Conservation (phyloP, 2,888 invertebrate species). For the Lordiphosa fenestrarum region DNA sequence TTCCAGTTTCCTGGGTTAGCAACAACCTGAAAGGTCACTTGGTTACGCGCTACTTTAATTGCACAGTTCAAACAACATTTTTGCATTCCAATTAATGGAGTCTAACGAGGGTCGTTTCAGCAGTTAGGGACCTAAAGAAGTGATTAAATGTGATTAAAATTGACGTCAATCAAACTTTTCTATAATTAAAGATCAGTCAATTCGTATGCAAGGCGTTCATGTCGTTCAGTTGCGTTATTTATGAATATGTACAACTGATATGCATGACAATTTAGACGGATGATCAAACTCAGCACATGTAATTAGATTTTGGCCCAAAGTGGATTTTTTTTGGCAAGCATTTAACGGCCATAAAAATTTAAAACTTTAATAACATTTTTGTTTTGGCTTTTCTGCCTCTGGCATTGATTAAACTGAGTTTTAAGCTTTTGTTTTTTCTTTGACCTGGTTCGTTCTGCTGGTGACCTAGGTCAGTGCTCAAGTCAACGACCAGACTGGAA, state of each 20-base stretch:
- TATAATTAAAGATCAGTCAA: constrained; percentile 15
- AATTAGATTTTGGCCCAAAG: constrained; percentile 16
- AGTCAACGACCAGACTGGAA: constrained; percentile 28
- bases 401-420: constrained; percentile 38
- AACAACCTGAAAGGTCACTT: constrained; percentile 50
- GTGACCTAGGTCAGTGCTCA: constrained; percentile 41
- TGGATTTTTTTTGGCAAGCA: constrained; percentile 36
- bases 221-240: constrained; percentile 4
- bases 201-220: constrained; percentile 24
- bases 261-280: constrained; percentile 7
- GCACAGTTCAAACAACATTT: constrained; percentile 60
- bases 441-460: constrained; percentile 39
- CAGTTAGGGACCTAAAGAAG: constrained; percentile 13
- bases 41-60: constrained; percentile 49
- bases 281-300: too few species aligned
- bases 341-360: constrained; percentile 46
- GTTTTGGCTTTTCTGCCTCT: constrained; percentile 25
- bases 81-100: constrained; percentile 60
- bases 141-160: constrained; percentile 27
- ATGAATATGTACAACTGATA: constrained; percentile 20
- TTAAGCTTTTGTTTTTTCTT: constrained; percentile 25
- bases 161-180: constrained; percentile 36
- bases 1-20: constrained; percentile 1
- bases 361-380: constrained; percentile 28
- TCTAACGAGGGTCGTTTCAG: constrained; percentile 37